phyloP scores from a whole-genome alignment of 2,113 vertebrate species.

The Micronycteris hirsuta region DNA sequence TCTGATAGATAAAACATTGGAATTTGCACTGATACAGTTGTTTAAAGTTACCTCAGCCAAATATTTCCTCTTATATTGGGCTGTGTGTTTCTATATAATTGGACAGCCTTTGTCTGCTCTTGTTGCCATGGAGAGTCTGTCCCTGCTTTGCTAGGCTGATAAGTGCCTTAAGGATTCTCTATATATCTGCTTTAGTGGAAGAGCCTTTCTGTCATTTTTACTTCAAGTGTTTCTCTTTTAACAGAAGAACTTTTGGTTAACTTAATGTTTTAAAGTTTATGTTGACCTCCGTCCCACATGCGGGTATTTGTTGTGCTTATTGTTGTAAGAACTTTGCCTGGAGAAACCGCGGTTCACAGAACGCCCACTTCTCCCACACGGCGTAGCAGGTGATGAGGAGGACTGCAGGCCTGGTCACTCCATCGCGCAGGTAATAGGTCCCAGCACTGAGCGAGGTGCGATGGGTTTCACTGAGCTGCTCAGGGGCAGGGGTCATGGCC shows the following conservation, averaged over 20 bases:
- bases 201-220: not conserved
- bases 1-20: not conserved
- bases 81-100: not conserved
- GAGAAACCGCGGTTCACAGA: not conserved
- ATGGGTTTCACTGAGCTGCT: not conserved
- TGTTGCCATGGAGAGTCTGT: constrained; percentile 26
- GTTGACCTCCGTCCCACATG: not conserved
- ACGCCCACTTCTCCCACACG: not conserved
- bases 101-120: not conserved
- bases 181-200: not conserved
- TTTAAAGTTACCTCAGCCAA: not conserved
- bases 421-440: not conserved
- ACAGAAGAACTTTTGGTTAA: not conserved
- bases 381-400: not conserved
- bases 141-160: not conserved
- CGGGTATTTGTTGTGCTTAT: not conserved
- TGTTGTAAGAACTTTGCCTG: not conserved
- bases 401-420: not conserved
- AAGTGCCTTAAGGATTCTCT: not conserved
- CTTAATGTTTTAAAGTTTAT: not conserved
- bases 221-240: not conserved
- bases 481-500: not conserved
- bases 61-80: not conserved
- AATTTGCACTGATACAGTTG: not conserved
- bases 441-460: not conserved